Evolutionary conservation across 2,888 invertebrate genomes (phyloP).

Genomic region (Drosophila nigritarsus): DNA sequence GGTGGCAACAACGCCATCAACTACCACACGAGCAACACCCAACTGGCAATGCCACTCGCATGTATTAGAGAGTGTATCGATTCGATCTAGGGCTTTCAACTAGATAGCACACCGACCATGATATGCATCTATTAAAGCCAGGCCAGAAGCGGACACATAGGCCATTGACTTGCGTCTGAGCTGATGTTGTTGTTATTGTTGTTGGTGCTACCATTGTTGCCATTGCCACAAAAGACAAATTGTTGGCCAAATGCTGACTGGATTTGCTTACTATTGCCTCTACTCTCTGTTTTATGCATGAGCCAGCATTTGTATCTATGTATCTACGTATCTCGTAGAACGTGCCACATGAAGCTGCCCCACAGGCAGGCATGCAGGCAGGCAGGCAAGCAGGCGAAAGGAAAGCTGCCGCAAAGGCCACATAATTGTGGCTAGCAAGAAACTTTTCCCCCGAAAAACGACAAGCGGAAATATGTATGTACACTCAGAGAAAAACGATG

Average conservation of each 20-base stretch:
- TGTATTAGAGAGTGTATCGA: conserved; percentile 12
- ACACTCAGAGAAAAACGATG: background rate
- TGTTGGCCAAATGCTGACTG: conserved; percentile 20
- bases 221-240: conserved; percentile 36
- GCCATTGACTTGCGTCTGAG: conserved; percentile 49
- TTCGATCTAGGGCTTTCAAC: conserved; percentile 49
- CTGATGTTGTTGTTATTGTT: conserved; percentile 12
- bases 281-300: conserved; percentile 49
- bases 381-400: conserved; percentile 48
- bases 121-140: conserved; percentile 45
- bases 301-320: conserved; percentile 40
- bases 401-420: conserved; percentile 64
- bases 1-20: conserved; percentile 35
- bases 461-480: conserved; percentile 42
- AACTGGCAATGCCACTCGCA: conserved; percentile 17
- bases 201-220: conserved; percentile 5
- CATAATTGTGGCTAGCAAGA: conserved; percentile 67
- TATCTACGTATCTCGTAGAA: conserved; percentile 41
- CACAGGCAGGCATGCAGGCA: conserved; percentile 23
- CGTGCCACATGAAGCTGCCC: conserved; percentile 41
- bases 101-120: conserved; percentile 17
- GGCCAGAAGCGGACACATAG: conserved; percentile 23
- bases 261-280: conserved; percentile 14
- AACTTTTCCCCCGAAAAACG: conserved; percentile 53
- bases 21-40: conserved; percentile 9